Base-by-base conservation (phyloP, 2,113 vertebrate species). In the Nibea albiflora region DNA sequence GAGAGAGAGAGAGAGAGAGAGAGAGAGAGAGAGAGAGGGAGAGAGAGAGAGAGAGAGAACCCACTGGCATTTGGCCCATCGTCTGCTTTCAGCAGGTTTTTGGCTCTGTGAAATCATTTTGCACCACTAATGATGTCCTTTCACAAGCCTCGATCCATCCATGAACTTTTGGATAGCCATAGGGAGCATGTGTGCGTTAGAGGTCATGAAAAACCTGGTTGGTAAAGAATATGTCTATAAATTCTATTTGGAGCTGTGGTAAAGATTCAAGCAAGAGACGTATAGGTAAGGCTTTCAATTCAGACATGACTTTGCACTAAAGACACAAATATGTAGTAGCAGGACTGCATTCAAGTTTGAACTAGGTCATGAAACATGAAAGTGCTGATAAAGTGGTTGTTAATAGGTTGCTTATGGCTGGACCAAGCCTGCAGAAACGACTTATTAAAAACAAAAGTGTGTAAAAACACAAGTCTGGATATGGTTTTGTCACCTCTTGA, bases 321-420 rank as follows among this genome's bases (percentile, higher is more conserved):
- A 85, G 85, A 81, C 67, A 84, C 71, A 80, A 66, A 73, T 24
- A 62, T 68, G 75, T 19, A 57, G 74, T 74, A 81, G 65, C 56
- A 84, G 67, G 42, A 58, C 35, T 26, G 50, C 77, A 74, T 93
- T 80, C 88, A 90, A 89, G 26, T 91, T 93, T 88, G 79, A 81
- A 87, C 42, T 49, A n/a, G 70, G 61, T 81, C 81, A 90, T 92
- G 85, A 94, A 91, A 90, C 88, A 93, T 91, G 76, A 77, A 93
- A 81, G 60, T 11, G 3, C 71, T 79, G 78, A 89, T 85, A 80
- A 89, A 90, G 78, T 79, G 83, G 87, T 83, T 78, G 84, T 88
- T 90, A 92, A 91, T 90, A 85, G 81, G 86, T 86, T 76, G 84
- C 80, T 81, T 81, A 68, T 84, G 80, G 78, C 81, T 85, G 83